A percentile compares a stretch with the other conserved stretches of the same genome.
These are phyloP conservation scores for Cataglyphis altisquamis DNA, from an alignment of 2,888 invertebrate genomes.

Conservation along the genomic window DNA sequence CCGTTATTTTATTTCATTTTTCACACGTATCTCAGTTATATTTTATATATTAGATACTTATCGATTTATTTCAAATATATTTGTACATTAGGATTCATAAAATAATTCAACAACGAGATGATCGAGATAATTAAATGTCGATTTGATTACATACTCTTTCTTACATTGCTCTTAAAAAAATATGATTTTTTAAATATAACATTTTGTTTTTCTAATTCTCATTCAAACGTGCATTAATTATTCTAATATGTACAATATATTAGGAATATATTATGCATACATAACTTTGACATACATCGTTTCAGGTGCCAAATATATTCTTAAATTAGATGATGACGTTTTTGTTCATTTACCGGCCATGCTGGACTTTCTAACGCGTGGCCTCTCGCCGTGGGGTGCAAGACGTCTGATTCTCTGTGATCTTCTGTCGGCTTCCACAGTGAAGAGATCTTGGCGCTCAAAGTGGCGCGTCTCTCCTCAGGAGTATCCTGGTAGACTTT, in stretches of 20 bases:
- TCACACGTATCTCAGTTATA: not conserved
- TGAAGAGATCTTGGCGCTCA: conserved; percentile 89
- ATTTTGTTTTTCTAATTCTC: not conserved
- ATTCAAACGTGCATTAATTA: not conserved
- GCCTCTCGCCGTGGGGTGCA: conserved; percentile 89
- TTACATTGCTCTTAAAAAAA: not conserved
- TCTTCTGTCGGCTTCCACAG: conserved; percentile 86
- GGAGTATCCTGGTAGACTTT: conserved; percentile 89
- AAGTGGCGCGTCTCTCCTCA: conserved; percentile 92
- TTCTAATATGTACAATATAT: not conserved
- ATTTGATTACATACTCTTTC: not conserved
- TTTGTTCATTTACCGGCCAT: conserved; percentile 86
- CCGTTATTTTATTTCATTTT: not conserved
- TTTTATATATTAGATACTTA: not conserved
- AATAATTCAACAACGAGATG: not conserved
- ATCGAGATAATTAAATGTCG: not conserved
- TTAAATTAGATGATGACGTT: conserved; percentile 87
- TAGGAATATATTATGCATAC: not conserved
- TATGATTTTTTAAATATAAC: not conserved
- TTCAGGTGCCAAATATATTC: conserved; percentile 85
- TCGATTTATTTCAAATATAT: not conserved
- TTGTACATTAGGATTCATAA: not conserved
- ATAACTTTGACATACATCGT: conserved; percentile 18
- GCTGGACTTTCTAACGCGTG: conserved; percentile 86
- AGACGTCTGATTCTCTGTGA: conserved; percentile 90